Evolutionary conservation across 2,113 vertebrate species (phyloP).

Genomic region (Andinoacara biseriatus): DNA sequence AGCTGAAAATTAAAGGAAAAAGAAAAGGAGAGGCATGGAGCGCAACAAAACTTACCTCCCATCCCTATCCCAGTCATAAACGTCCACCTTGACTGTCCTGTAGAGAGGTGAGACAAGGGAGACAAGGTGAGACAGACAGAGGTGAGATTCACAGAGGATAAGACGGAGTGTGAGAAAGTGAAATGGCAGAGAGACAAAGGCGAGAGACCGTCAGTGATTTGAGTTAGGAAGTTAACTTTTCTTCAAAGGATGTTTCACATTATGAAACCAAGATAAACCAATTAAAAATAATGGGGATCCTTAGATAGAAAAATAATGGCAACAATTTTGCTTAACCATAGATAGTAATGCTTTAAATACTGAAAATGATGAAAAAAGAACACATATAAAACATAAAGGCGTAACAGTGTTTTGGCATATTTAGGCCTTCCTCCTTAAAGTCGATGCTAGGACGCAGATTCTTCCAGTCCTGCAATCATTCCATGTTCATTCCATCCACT

Average conservation of each 20-base stretch:
- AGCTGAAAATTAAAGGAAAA: conserved; percentile 31
- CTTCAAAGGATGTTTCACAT: not conserved
- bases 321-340: not conserved
- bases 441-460: not conserved
- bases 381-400: not conserved
- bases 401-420: not conserved
- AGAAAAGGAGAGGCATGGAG: not conserved
- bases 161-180: not conserved
- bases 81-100: conserved; percentile 74
- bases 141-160: not conserved
- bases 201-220: not conserved
- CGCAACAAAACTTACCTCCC: conserved; percentile 54
- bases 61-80: conserved; percentile 72
- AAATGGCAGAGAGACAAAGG: not conserved
- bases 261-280: not conserved
- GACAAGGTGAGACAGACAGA: not conserved
- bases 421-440: not conserved
- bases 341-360: not conserved
- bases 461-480: not conserved
- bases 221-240: not conserved
- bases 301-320: not conserved
- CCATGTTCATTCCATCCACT: not conserved
- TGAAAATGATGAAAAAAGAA: not conserved
- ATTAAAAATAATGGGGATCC: no score
- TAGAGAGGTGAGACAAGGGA: not conserved